Base-by-base conservation (phyloP, 37 sponge, comb jelly and placozoan genomes). In the Ephydatia muelleri region DNA sequence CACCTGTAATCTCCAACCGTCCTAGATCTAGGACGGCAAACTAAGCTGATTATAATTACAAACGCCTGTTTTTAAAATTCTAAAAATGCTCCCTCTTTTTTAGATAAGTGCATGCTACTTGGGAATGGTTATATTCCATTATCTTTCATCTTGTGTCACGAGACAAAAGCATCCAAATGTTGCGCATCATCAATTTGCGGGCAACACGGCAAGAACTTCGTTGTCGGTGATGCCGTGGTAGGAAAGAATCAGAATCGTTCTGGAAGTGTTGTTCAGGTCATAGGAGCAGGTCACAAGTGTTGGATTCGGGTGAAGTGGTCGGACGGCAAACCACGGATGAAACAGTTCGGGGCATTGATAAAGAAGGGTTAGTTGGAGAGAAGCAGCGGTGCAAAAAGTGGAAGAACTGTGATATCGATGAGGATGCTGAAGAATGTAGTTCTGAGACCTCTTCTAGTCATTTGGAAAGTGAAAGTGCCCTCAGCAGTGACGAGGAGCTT, bases 191-290 rank as follows among this genome's bases (percentile, higher is more conserved):
- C 43, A 57, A 57, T 57, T 57, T 57, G 57, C 57, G 19, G 19
- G 57, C 57, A 57, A 57, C 57, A 11, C 57, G 57, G 6, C 16
- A 57, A 57, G 57, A 57, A 57, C 57, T 57, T 57, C 16, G 57
- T 57, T 21, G 16, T 57, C 57, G 57, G 57, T 57, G 57, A 57
- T 57, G 57, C 57, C 16, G 57, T 57, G 57, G 57, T 57, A 57
- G 57, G 57, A 57, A 57, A 57, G 57, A 57, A 57, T 57, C 57
- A 57, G 57, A 57, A 57, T 57, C 57, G 57, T 57, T 57, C 57
- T 57, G 57, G 19, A 14, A 57, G 57, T 57, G 57, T 57, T 57
- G 57, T 57, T 19, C 6, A 57, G 57, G 57, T 57, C 57, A 57
- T 57, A 57, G 57, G 1, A 57, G 16, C 57, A 57, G 57, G 57